Evolutionary conservation across 2,888 invertebrate species (phyloP), one percentile per base, ranked within the genome.

Genomic region (Nineta flava): DNA sequence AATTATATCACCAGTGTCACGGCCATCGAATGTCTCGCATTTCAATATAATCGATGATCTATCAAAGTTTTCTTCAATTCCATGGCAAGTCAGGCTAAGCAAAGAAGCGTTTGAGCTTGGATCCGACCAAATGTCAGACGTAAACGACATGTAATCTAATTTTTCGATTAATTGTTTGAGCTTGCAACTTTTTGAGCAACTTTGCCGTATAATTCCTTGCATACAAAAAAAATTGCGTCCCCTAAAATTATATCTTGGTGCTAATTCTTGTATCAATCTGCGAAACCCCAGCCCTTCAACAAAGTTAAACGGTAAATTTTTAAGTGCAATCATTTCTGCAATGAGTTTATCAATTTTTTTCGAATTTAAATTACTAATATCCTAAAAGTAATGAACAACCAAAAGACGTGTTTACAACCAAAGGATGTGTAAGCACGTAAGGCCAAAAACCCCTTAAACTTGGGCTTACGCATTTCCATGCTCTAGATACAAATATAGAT

Each of bases 1-100:
- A 51, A 60, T 58, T 40, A 57, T 55, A 44, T 58, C 56, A 50
- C 56, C 54, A 34, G 58, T 58, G 4, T 59, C 58, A 21, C 58
- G 55, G 52, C 35, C 55, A 9, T 56, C 51, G 47, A 56, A 54
- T 38, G 53, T 51, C 32, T 53, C 52, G 15, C 52, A 50, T 50
- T 50, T 50, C 38, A 50, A 53, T 16, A 54, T 32, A 35, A 58
- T 55, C 19, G 51, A 53, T 15, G 46, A 52, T 45, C 57, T 31
- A 12, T 54, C 53, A 54, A 59, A 59, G 44, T 57, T 46, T 52
- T 54, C 50, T 13, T 52, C 31, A n/a, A 59, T 51, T 12, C 56
- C 57, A 32, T 56, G 58, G 41, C 47, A 50, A 42, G 54, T 57
- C 41, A 57, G 50, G 44, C 55, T 55, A 21, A 55, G 53, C 47